Base-by-base conservation (phyloP, 2,797 vertebrate species). In the Sebastes ruberrimus region DNA sequence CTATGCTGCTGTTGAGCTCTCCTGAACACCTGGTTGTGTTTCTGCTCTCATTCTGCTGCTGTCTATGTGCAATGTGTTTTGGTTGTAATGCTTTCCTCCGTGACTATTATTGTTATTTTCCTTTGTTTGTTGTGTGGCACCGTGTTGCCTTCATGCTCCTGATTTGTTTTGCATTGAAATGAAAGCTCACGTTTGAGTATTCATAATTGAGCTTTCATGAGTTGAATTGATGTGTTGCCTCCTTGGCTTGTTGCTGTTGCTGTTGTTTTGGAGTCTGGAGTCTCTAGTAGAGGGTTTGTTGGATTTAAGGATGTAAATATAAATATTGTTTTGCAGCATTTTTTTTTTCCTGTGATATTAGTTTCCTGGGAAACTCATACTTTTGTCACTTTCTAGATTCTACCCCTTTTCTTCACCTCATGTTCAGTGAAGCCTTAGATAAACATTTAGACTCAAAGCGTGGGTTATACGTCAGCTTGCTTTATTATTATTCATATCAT, bases 401-500 rank as follows among this genome's bases (percentile, higher is more conserved):
- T 10, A 10, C 13, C 14, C 1, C 2, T 57, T 62, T 57, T 0
- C 10, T 53, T 1, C 27, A 22, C 23, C 38, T 70, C 33, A 28
- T 52, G 35, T 59, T 69, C 11, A 59, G 59, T 16, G 22, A 73
- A 38, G 65, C 32, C 10, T 35, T 20, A 55, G 10, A 56, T 60
- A 42, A 57, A 82, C 25, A 67, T 76, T 67, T 33, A 53, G 25
- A 62, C 25, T 32, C 62, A 61, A 66, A 55, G 67, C 62, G 23
- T 53, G 63, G 35, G 5, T 52, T 52, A 22, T 53, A 64, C 33
- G 71, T 75, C 38, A 46, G 56, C 30, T 68, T 25, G 80, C 7
- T 79, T 49, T 72, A 64, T 72, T 74, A 71, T 71, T 71, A 46
- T 62, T 68, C 5, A 63, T 71, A 57, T 6, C 16, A 38, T 59